Base-by-base conservation (phyloP, 2,113 vertebrate species). In the Conger conger region DNA sequence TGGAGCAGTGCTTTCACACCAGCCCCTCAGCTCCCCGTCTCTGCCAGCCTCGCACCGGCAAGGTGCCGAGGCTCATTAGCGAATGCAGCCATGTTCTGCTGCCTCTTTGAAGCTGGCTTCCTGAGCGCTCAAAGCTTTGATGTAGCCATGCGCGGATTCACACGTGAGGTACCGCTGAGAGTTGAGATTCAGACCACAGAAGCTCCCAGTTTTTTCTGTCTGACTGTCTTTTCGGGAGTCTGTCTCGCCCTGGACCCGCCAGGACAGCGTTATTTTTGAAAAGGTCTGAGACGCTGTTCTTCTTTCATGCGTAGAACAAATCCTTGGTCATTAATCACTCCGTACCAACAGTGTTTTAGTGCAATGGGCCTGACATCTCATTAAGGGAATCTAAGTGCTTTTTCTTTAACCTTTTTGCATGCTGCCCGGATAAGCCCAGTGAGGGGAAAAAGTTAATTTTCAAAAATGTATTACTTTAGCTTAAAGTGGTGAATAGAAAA, bases 341-440 rank as follows among this genome's bases (percentile, higher is more conserved):
- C n/a, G 15, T 23, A 33, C 68, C n/a, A 33, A 9, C 68, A 73
- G 68, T 73, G 68, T 33, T n/a, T 73, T 73, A 73, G n/a, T 27
- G 27, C 16, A 30, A 73, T 73, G 68, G 68, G 68, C 20, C 68
- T 73, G 68, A 73, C n/a, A 73, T 33, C 68, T 73, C 68, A 73
- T 73, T 73, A 73, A 73, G n/a, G 68, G 11, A 73, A 33, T 73
- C 68, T 73, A 73, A 73, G 68, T 73, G 68, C n/a, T 73, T 73
- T 73, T 33, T n/a, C 68, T 73, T 73, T 73, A 23, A 63, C 57
- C 57, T 73, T 73, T 73, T 73, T 33, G 6, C 68, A 73, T 33
- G 68, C 68, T 73, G 68, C 68, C 68, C n/a, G 11, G 68, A 33
- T n/a, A n/a, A 33, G 27, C 20, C 68, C 27, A n/a, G 60, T n/a